Percentiles rank a stretch among this genome's conserved stretches.
Evolutionary conservation across 2,797 vertebrate genomes (phyloP).

Genomic region (Eurystomus glaucurus): DNA sequence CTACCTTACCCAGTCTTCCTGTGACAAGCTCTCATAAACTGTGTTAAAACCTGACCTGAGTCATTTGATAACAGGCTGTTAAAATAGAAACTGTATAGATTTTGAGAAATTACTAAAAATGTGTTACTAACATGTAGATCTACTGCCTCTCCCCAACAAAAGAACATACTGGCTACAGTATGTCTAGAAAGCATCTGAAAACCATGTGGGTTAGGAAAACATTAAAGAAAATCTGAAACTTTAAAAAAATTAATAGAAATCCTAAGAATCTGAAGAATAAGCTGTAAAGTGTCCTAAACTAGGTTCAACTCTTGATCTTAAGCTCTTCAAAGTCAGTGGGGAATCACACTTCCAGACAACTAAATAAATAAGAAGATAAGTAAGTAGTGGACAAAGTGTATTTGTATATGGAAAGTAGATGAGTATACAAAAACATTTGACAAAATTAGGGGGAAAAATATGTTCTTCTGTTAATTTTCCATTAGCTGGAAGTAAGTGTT

Average conservation of each 20-base stretch:
- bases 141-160: not conserved
- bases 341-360: not conserved
- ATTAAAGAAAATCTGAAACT: not conserved
- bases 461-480: not conserved
- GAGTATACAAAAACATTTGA: not conserved
- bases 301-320: not conserved
- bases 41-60: not conserved
- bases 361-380: not conserved
- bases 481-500: not conserved
- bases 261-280: not conserved
- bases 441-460: not conserved
- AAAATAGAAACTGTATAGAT: not conserved
- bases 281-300: not conserved
- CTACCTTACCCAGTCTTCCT: not conserved
- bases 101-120: not conserved
- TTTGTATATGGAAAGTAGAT: not conserved
- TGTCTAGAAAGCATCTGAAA: not conserved
- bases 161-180: not conserved
- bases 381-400: not conserved
- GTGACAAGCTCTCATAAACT: not conserved
- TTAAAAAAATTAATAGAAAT: not conserved
- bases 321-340: not conserved
- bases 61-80: not conserved
- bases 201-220: not conserved
- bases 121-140: not conserved